Conservation (phyloP, 2,888 invertebrate genomes). For the Drosophila prolongata region DNA sequence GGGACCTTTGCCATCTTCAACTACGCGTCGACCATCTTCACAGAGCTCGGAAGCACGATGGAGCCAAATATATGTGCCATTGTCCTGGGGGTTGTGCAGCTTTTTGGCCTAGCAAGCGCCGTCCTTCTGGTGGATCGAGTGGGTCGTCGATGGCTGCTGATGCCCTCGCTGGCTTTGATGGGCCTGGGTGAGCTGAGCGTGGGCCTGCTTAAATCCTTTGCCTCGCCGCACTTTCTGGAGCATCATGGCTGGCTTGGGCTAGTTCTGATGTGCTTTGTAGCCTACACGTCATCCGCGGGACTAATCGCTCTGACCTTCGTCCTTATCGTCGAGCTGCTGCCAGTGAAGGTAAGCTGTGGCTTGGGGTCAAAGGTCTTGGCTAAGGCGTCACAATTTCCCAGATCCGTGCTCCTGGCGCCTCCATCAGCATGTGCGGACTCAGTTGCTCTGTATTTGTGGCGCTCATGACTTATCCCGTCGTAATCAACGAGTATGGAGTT, state of each 20-base stretch:
- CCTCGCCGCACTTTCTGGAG: conserved; percentile 46
- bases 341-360: conserved; percentile 68
- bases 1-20: conserved; percentile 76
- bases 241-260: conserved; percentile 70
- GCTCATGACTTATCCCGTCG: conserved; percentile 74
- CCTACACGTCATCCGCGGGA: conserved; percentile 68
- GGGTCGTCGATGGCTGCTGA: conserved; percentile 72
- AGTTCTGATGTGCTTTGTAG: conserved; percentile 64
- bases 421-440: conserved; percentile 66
- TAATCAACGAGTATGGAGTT: conserved; percentile 66
- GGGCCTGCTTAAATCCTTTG: conserved; percentile 61
- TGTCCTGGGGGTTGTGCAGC: conserved; percentile 68
- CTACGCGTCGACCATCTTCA: conserved; percentile 78
- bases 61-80: conserved; percentile 71
- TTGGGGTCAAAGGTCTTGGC: not conserved
- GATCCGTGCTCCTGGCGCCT: conserved; percentile 76
- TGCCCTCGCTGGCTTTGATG: conserved; percentile 67
- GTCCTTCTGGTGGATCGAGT: conserved; percentile 67
- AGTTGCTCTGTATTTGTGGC: conserved; percentile 67
- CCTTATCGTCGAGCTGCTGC: conserved; percentile 76
- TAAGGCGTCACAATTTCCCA: conserved; percentile 19
- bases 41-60: conserved; percentile 59
- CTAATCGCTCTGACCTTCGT: conserved; percentile 71
- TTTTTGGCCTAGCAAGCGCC: conserved; percentile 63
- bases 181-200: conserved; percentile 63